phyloP scores from a whole-genome alignment of 2,113 vertebrate species.

The Drymodes brunneopygia region DNA sequence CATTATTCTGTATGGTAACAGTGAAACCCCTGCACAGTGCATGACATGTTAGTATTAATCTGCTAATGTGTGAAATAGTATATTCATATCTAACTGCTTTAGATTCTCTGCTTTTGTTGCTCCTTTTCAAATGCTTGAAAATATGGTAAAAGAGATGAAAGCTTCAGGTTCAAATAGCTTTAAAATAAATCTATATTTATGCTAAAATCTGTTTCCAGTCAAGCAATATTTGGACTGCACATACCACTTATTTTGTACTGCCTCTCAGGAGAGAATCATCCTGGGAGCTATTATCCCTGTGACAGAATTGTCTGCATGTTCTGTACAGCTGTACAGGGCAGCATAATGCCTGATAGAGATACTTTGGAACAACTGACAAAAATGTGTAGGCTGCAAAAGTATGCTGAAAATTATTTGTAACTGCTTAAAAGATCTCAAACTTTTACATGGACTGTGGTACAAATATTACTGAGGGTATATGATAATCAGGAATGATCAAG shows the following conservation, averaged over 20 bases:
- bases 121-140: neutral
- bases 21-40: neutral
- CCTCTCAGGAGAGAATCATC: neutral
- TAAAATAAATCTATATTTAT: neutral
- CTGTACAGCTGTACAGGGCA: neutral
- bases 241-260: neutral
- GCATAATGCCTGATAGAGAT: neutral
- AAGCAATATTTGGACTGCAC: neutral
- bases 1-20: neutral
- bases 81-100: neutral
- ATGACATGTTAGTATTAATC: neutral
- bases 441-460: neutral
- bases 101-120: neutral
- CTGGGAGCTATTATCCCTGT: neutral
- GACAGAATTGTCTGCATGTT: neutral
- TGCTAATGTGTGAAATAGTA: neutral
- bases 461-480: neutral
- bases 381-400: neutral
- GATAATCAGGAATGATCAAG: neutral
- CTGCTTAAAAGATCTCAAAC: neutral
- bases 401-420: neutral
- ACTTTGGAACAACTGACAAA: neutral
- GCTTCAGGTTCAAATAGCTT: neutral
- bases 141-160: neutral
- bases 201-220: neutral